A percentile compares a stretch with the other conserved stretches of the same genome.
Evolutionary conservation across 2,888 invertebrate genomes (phyloP).

Genomic region (Tipula helvola): DNA sequence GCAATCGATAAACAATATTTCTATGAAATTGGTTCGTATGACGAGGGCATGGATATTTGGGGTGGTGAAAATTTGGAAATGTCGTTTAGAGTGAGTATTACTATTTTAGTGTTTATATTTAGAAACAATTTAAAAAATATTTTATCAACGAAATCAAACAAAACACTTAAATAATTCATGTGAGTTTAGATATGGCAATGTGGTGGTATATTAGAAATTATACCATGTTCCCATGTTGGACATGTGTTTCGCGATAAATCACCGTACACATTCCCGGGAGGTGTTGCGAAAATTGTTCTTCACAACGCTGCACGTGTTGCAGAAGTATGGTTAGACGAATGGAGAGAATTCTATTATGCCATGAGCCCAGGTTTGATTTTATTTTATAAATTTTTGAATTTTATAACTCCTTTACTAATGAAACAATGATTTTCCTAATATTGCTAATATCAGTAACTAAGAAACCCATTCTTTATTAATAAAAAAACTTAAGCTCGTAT

Average conservation of each 20-base stretch:
- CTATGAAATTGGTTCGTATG: constrained; percentile 95
- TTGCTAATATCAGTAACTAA: neutral
- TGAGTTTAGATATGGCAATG: constrained; percentile 82
- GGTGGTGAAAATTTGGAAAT: constrained; percentile 49
- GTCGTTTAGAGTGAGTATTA: constrained; percentile 37
- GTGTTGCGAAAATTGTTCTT: constrained; percentile 90
- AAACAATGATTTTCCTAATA: neutral
- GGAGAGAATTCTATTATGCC: constrained; percentile 98
- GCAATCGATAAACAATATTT: constrained; percentile 94
- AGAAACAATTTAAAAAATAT: neutral
- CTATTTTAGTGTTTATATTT: neutral
- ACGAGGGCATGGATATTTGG: constrained; percentile 99
- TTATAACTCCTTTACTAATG: neutral
- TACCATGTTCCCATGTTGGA: constrained; percentile 91
- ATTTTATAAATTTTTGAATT: neutral
- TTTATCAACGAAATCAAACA: neutral
- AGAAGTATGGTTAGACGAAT: constrained; percentile 99
- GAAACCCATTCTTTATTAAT: neutral
- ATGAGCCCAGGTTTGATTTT: constrained; percentile 89
- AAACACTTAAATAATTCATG: neutral
- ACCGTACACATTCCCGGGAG: constrained; percentile 98
- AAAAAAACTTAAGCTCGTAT: neutral
- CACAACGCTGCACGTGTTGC: constrained; percentile 98
- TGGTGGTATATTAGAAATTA: constrained; percentile 88
- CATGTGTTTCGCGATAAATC: constrained; percentile 97